A percentile compares a stretch with the other conserved stretches of the same genome.
Evolutionary conservation across 2,113 vertebrate genomes (phyloP).

Genomic region (Cyanoliseus patagonus): DNA sequence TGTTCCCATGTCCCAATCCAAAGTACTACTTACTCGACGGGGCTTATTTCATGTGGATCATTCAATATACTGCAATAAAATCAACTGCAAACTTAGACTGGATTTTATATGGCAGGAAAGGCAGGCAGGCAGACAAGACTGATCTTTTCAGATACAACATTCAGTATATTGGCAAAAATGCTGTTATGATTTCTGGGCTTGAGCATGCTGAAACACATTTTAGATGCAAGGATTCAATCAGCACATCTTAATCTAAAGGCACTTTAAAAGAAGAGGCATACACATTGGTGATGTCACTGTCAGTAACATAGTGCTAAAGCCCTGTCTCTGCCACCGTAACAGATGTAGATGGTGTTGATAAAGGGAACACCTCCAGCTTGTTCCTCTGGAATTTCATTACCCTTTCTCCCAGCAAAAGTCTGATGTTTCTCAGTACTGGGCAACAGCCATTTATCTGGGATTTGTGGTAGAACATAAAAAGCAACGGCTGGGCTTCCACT

Average conservation of each 20-base stretch:
- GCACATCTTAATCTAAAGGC: slow-evolving; percentile 39
- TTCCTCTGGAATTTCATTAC: slow-evolving; percentile 27
- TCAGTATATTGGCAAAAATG: neutral
- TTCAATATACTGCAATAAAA: neutral
- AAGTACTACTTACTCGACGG: neutral
- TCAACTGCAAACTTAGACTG: neutral
- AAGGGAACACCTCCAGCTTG: neutral
- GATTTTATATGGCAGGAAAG: neutral
- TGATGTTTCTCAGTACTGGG: neutral
- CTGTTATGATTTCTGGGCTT: slow-evolving; percentile 8
- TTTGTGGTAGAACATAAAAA: slow-evolving; percentile 30
- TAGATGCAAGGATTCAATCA: slow-evolving; percentile 47
- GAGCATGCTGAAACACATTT: slow-evolving; percentile 50
- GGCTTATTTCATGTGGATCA: neutral
- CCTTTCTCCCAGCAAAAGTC: neutral
- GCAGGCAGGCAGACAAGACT: neutral
- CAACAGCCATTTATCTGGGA: neutral
- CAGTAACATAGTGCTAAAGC: neutral
- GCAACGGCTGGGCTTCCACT: neutral
- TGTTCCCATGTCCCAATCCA: neutral
- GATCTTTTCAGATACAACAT: neutral
- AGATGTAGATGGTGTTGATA: slow-evolving; percentile 16
- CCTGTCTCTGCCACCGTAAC: neutral
- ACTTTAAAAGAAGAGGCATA: neutral
- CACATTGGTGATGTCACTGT: slow-evolving; percentile 15